Base-by-base conservation (phyloP, 2,113 vertebrate genomes). In the Maylandia zebra region DNA sequence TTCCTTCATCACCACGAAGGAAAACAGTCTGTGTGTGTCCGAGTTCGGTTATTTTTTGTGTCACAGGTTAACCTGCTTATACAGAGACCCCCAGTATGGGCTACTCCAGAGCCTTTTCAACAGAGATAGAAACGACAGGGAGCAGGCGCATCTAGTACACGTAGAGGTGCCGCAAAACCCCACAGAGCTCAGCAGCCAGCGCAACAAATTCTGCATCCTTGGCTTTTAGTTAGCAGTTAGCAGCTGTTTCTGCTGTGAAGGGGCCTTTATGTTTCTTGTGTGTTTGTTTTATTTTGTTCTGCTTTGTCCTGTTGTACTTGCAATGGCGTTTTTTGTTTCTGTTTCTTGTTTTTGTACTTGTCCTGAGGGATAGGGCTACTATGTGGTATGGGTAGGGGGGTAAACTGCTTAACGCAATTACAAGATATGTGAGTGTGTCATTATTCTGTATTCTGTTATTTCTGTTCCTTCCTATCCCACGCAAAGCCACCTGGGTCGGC, bases 61-160 rank as follows among this genome's bases (percentile, higher is more conserved):
- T 30, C 24, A 30, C 4, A 57, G 24, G 24, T 57, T 57, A 30
- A 57, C 56, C 13, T 57, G 56, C 2, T 57, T 30, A 24, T 56
- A 57, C 24, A 57, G 56, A 30, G 56, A 57, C 24, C 0, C 0
- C 13, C 55, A 14, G 24, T 57, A 30, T 0, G 24, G 12, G 55
- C 24, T 8, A 57, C 24, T 57, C 7, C 56, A 57, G 56, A 57
- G 56, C 24, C 55, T 57, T 57, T 56, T 56, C 53, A 56, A 0
- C 53, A 8, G 55, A 8, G 24, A 2, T 57, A 0, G 55, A 5
- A 57, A 57, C 55, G 3, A 57, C 12, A 0, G 7, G 55, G 13
- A 57, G 24, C 24, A 30, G 56, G 13, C 1, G 13, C 56, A 30
- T 0, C 56, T 30, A 16, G 56, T 16, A 0, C 24, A 57, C 2